Evolutionary conservation across 2,888 invertebrate species (phyloP), one percentile per base, ranked within the genome.

Genomic region (Graphium colonna): DNA sequence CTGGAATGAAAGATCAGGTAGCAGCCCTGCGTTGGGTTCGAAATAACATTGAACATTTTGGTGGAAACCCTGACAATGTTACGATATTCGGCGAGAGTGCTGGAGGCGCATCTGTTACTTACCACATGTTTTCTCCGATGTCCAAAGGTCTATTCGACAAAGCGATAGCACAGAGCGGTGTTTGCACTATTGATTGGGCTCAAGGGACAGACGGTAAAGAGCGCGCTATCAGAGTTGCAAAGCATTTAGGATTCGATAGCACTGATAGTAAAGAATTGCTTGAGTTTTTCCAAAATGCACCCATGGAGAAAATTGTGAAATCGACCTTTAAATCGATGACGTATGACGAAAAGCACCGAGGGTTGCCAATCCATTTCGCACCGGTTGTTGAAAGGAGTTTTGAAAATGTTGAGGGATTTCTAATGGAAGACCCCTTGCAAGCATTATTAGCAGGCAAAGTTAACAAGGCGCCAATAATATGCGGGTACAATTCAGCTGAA

Each of bases 31-130:
- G 61, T 17, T 78, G 78, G 78, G 60, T 77, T 1, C 62, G 69
- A 47, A 57, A 65, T n/a, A 78, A 78, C 51, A 75, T 77, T 17
- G 51, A 51, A 3, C 53, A 70, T 8, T 77, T 77, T 53, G 76
- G 77, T 4, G 76, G 77, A 0, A 71, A 77, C 56, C 60, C 69
- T 0, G 57, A 69, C 13, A 73, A 74, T 57, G 63, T 78, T 1
- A 81, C 81, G 0, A 59, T 83, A 18, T 76, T 77, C 54, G 84
- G 82, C 3, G 73, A 77, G 49, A 79, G 79, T 53, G 74, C 81
- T 1, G 84, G 84, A 1, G 75, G 72, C 0, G 69, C 75, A 0
- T 71, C 74, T 1, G 78, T 76, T 0, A 78, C 79, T 0, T 70
- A 71, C 45, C 77, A 81, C 40, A 65, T 82, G 67, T 45, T 81